A percentile compares a stretch with the other conserved stretches of the same genome.
These are phyloP conservation scores for Apodemus speciosus DNA, from an alignment of 2,113 vertebrate genomes.

Conservation along the genomic window DNA sequence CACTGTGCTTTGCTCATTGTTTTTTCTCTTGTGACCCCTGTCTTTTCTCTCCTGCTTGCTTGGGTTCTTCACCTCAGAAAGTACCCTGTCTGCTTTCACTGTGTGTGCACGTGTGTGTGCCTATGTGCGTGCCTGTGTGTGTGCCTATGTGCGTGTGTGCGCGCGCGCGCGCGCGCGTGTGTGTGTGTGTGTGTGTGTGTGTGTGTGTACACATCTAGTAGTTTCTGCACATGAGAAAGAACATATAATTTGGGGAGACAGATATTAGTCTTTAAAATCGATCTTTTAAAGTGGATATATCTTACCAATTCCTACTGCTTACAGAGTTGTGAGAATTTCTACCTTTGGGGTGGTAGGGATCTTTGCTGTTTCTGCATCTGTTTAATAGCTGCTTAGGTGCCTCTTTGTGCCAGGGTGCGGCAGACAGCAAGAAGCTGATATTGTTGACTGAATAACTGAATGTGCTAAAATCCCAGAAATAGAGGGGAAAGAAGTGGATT, in stretches of 20 bases:
- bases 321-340: neutral
- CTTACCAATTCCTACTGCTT: neutral
- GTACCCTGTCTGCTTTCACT: neutral
- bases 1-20: neutral
- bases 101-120: neutral
- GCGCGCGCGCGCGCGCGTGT: too few relatives aligned
- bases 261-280: neutral
- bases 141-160: neutral
- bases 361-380: neutral
- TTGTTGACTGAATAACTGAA: neutral
- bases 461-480: neutral
- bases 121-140: too few relatives aligned
- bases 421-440: neutral
- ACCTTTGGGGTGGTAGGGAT: neutral
- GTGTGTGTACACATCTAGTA: neutral
- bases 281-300: neutral
- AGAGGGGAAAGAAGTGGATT: neutral
- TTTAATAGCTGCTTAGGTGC: neutral
- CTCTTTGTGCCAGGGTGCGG: neutral
- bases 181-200: neutral
- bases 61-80: neutral
- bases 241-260: neutral
- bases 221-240: neutral
- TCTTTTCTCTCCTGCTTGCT: neutral
- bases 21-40: neutral